Evolutionary conservation across 2,888 invertebrate genomes (phyloP), one percentile per base, ranked within the genome.

Genomic region (Thecocarcelia acutangulata): DNA sequence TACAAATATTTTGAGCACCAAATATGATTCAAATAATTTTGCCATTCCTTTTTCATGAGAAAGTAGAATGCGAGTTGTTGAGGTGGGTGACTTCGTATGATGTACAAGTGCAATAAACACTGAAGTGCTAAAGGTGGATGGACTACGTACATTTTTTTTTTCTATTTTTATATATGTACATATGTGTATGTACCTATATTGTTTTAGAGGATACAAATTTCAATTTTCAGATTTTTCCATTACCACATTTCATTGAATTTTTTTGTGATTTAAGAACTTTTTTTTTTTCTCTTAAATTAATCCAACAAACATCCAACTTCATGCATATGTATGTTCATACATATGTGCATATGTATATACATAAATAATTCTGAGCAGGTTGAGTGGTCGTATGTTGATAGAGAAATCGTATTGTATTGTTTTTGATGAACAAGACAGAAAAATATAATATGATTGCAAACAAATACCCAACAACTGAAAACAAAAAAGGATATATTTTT

Each of bases 221-320:
- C 70, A 76, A 80, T 80, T 76, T 75, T 75, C 64, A 70, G 75
- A 80, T 80, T 75, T 80, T 80, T 76, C 56, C 75, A 75, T 75
- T 75, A 75, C 59, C 66, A 58, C 59, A 59, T 66, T 70, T 75
- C 54, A 68, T 17, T 61, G 59, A 28, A 12, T 61, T 73, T 46
- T 66, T 46, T 19, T 46, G 1, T 12, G 13, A 48, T 74, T 68
- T 54, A 11, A 46, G 52, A 44, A 17, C 17, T 33, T 56, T 64
- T 61, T 63, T 63, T 0, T 69, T 54, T 5, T 48, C 0, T 74
- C 64, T 50, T 19, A 46, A 54, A 59, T 70, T 66, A 80, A 80
- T 66, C 66, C 76, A 70, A 80, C 61, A 59, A 54, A 33, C 61
- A 73, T 61, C 37, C 21, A 46, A 59, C 61, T 42, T 48, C 48